Base-by-base conservation (phyloP, 2,888 invertebrate genomes). In the Agrochola lychnidis region DNA sequence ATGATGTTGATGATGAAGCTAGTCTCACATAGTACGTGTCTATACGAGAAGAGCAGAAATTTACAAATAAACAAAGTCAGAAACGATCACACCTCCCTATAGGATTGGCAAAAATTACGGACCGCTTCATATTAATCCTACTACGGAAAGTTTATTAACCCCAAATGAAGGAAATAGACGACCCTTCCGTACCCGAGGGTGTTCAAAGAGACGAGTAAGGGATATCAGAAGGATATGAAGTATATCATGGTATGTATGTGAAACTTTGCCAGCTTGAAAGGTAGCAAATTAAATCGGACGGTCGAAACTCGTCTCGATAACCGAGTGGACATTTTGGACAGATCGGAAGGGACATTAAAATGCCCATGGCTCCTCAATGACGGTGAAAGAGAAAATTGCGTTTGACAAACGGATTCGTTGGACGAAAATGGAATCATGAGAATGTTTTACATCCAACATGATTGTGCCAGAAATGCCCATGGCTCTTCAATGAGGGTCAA, bases 121-220 rank as follows among this genome's bases (percentile, higher is more conserved):
- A 48, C 19, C n/a, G 36, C 6, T 48, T 19, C 42, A 48, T 56
- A 56, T 48, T 42, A 70, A 56, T 53, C 25, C 6, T 64, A 59
- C n/a, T 19, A 53, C 36, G 57, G 3, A 36, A 19, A 77, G 78
- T 82, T 77, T 36, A 81, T 64, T 82, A 48, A 61, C 77, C 71
- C 16, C 25, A 19, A 69, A 78, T 69, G 56, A 66, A 22, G 45
- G 64, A 78, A 68, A 71, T 78, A 77, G 40, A 61, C 59, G 45
- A 82, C 69, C 70, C 63, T 53, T 36, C 40, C 45, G 22, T 25
- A 69, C 53, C 64, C 57, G n/a, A 30, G 42, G 19, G 59, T 53
- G 59, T 68, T 68, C 68, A 71, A 63, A 77, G 70, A 36, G 75
- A 64, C 51, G 56, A n/a, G 45, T 62, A 42, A 73, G 30, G 66